Conservation (phyloP, 2,888 invertebrate genomes). For the Cheilosia scutellata region DNA sequence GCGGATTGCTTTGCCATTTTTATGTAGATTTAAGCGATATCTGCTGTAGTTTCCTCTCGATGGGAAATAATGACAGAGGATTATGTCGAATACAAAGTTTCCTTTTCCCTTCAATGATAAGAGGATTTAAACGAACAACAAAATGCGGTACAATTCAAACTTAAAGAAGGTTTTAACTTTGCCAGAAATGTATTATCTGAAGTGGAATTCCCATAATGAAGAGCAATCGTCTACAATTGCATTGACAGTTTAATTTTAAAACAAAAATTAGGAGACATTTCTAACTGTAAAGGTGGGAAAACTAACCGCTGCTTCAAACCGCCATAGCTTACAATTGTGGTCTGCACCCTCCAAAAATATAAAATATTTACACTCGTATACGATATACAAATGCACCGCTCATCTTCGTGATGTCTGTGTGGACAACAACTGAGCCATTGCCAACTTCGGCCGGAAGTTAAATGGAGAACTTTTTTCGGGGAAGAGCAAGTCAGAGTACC, state of each 20-base stretch:
- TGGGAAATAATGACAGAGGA: slow-evolving; percentile 14
- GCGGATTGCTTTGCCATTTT: slow-evolving; percentile 19
- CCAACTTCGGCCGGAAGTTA: slow-evolving; percentile 48
- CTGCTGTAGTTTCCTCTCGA: background rate
- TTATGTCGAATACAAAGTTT: background rate
- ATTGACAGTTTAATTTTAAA: too few species aligned
- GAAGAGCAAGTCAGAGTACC: slow-evolving; percentile 33
- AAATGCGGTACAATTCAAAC: background rate
- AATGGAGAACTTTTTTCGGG: slow-evolving; percentile 54
- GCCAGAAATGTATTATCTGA: background rate
- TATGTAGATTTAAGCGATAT: slow-evolving; percentile 24
- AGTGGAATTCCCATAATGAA: too few species aligned
- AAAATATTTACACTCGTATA: too few species aligned
- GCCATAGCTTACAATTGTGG: too few species aligned
- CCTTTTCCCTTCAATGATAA: background rate
- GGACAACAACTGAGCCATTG: too few species aligned
- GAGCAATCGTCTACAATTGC: too few species aligned
- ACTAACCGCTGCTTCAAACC: too few species aligned
- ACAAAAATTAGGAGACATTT: too few species aligned
- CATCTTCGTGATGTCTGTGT: too few species aligned
- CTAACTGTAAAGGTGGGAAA: too few species aligned
- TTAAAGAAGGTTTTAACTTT: background rate
- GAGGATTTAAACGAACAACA: background rate
- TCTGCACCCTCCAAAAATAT: too few species aligned
- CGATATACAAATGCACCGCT: too few species aligned